A percentile compares a stretch with the other conserved stretches of the same genome.
These are phyloP conservation scores for Tyrannus savana DNA, from an alignment of 2,113 vertebrate genomes.

Conservation along the genomic window DNA sequence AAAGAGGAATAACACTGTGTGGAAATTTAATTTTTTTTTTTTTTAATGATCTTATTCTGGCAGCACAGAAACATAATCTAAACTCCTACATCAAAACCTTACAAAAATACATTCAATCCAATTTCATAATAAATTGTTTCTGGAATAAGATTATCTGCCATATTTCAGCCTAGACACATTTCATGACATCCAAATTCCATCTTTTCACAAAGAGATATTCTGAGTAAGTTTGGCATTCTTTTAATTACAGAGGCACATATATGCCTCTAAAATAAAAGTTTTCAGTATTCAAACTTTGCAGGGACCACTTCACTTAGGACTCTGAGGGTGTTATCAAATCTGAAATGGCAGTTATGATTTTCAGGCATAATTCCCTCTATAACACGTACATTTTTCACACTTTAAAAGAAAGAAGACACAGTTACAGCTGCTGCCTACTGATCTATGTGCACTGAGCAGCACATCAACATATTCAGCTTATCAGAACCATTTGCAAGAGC, in stretches of 20 bases:
- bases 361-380: conserved; percentile 43
- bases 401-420: conserved; percentile 30
- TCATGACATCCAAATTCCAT: not conserved
- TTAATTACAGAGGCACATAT: conserved; percentile 15
- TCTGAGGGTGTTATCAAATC: conserved; percentile 44
- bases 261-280: conserved; percentile 53
- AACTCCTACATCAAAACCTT: not conserved
- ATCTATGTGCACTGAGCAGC: conserved; percentile 44
- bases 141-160: conserved; percentile 22
- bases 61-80: not conserved
- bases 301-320: conserved; percentile 54
- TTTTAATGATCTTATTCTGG: not conserved
- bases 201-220: conserved; percentile 5
- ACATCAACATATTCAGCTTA: conserved; percentile 63
- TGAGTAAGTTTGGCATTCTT: conserved; percentile 10
- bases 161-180: conserved; percentile 25
- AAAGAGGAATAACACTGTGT: not conserved
- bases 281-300: conserved; percentile 21
- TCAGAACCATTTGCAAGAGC: conserved; percentile 37
- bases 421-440: conserved; percentile 49
- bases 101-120: not conserved
- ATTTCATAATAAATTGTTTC: conserved; percentile 15
- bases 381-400: conserved; percentile 34
- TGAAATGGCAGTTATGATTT: conserved; percentile 65
- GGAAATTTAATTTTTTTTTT: not conserved